A percentile compares a stretch with the other conserved stretches of the same genome.
Evolutionary conservation across 2,797 vertebrate genomes (phyloP).

Genomic region (Taeniopygia guttata): DNA sequence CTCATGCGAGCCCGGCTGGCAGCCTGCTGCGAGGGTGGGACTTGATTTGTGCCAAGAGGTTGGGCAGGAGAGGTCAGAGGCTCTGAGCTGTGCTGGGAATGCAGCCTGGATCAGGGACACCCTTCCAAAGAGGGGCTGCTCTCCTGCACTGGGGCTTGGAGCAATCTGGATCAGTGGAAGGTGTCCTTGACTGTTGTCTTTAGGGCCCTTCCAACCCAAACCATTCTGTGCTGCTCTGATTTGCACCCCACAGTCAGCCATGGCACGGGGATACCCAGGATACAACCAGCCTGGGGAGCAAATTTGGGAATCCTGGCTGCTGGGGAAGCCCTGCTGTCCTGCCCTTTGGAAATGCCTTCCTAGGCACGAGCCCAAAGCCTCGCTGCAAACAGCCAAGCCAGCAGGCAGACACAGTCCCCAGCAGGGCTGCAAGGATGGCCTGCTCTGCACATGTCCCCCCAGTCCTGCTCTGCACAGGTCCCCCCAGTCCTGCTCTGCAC

Average conservation of each 20-base stretch:
- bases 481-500: neutral
- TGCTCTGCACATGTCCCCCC: neutral
- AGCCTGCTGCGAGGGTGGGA: neutral
- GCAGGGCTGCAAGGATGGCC: neutral
- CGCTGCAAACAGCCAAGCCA: neutral
- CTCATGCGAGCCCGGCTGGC: accelerated
- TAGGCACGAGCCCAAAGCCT: neutral
- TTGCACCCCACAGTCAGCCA: neutral
- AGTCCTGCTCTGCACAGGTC: neutral
- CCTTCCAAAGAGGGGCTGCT: neutral
- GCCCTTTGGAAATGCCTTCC: neutral
- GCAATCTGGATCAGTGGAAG: neutral
- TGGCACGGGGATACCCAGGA: neutral
- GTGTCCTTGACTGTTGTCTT: neutral
- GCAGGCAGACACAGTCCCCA: accelerated
- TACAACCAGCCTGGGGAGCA: neutral
- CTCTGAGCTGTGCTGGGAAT: neutral
- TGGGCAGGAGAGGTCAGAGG: neutral
- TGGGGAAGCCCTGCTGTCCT: neutral
- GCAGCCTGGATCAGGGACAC: neutral
- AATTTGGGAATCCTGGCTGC: neutral
- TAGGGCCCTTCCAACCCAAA: neutral
- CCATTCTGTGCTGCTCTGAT: neutral
- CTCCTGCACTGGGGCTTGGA: neutral
- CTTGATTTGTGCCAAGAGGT: neutral